Conservation (phyloP, 2,888 invertebrate species). For the Acanthoscelides obtectus region DNA sequence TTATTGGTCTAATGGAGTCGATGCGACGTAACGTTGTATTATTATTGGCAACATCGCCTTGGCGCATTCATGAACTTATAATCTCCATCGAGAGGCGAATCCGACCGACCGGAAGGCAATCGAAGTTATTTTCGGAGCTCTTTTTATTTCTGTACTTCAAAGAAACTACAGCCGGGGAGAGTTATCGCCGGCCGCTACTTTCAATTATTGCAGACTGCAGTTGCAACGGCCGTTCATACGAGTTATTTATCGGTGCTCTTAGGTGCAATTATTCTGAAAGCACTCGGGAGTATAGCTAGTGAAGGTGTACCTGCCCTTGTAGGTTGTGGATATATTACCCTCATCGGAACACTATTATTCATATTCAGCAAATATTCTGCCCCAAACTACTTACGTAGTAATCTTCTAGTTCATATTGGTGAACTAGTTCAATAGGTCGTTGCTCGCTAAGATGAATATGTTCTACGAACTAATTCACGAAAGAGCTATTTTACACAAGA, state of each 20-base stretch:
- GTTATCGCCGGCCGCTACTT: neutral
- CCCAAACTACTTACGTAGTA: too few relatives aligned
- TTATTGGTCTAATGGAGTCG: neutral
- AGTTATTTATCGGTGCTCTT: neutral
- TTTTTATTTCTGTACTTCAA: slow-evolving; percentile 6
- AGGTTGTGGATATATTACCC: neutral
- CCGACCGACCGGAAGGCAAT: slow-evolving; percentile 7
- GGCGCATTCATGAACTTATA: neutral
- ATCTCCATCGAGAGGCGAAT: slow-evolving; percentile 3
- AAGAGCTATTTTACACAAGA: too few relatives aligned
- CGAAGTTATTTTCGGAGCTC: slow-evolving; percentile 6
- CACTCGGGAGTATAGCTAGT: neutral
- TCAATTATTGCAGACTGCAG: neutral
- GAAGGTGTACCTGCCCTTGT: neutral
- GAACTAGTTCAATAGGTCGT: too few relatives aligned
- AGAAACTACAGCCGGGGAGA: slow-evolving; percentile 1
- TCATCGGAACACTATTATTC: neutral
- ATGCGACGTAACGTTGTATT: neutral
- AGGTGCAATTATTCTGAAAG: neutral
- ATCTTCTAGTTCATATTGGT: too few relatives aligned
- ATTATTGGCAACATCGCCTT: neutral
- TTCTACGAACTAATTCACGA: too few relatives aligned
- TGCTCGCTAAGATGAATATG: too few relatives aligned
- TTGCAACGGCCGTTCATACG: neutral
- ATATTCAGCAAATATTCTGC: neutral